Conservation (phyloP, 2,797 vertebrate species). For the Adrianichthys oophorus region DNA sequence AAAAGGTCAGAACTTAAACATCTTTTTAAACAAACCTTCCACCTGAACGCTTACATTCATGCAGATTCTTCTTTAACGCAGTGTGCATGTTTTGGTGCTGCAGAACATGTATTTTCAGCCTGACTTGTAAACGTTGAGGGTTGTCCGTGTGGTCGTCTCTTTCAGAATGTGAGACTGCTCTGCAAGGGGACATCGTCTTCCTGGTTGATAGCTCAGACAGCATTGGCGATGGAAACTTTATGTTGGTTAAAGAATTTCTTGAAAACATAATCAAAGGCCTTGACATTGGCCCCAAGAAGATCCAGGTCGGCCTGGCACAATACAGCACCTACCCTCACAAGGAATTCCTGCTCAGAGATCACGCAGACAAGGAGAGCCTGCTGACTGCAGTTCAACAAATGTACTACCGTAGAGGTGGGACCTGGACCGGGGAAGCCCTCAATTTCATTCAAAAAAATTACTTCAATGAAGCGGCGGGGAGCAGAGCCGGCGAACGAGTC, state of each 20-base stretch:
- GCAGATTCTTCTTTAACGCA: too few relatives aligned
- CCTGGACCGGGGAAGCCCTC: constrained; percentile 71
- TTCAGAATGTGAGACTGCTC: constrained; percentile 72
- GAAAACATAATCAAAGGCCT: constrained; percentile 56
- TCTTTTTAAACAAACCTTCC: too few relatives aligned
- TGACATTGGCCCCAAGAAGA: constrained; percentile 62
- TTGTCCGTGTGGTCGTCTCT: too few relatives aligned
- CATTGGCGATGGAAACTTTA: constrained; percentile 57
- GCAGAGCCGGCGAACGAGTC: constrained; percentile 55
- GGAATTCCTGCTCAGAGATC: constrained; percentile 73
- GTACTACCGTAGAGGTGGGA: constrained; percentile 52
- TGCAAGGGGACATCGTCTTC: constrained; percentile 78
- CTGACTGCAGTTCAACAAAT: constrained; percentile 67
- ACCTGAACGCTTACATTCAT: too few relatives aligned
- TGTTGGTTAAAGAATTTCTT: constrained; percentile 70
- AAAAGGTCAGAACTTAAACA: constrained; percentile 35
- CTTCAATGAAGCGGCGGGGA: constrained; percentile 66
- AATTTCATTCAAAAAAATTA: constrained; percentile 56
- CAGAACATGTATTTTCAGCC: too few relatives aligned
- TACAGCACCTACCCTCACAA: constrained; percentile 58
- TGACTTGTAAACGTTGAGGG: too few relatives aligned
- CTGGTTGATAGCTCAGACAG: constrained; percentile 78
- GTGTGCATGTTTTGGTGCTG: too few relatives aligned
- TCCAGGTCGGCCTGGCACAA: constrained; percentile 76
- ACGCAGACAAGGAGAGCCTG: constrained; percentile 57